Conservation (phyloP, 2,888 invertebrate genomes). For the Zygaena filipendulae region DNA sequence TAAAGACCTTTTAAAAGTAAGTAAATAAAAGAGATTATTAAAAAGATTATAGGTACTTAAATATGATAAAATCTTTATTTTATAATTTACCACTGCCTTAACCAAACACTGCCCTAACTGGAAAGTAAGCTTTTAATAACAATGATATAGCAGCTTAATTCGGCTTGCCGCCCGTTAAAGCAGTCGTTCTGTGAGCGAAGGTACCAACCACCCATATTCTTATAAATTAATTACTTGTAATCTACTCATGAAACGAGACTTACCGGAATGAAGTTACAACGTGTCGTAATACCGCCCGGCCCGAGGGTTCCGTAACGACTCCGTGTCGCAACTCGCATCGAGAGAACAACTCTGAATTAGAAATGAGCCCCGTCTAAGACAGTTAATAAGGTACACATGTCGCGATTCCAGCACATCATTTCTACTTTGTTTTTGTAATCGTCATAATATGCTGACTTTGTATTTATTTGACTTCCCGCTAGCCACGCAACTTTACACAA, state of each 20-base stretch:
- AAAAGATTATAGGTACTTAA: no score
- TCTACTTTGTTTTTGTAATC: no score
- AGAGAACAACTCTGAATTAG: conserved; percentile 57
- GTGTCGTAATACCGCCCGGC: conserved; percentile 29
- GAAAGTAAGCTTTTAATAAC: conserved; percentile 19
- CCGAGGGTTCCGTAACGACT: conserved; percentile 53
- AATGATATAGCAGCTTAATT: conserved; percentile 22
- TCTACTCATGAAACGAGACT: conserved; percentile 65
- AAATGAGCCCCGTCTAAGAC: conserved; percentile 48
- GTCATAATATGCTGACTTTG: no score
- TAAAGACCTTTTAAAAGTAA: no score
- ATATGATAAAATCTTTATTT: no score
- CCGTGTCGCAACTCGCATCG: conserved; percentile 50
- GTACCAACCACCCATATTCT: conserved; percentile 57
- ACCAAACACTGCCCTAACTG: no score
- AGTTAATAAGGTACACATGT: conserved; percentile 56
- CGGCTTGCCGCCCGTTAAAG: conserved; percentile 38
- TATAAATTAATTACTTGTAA: conserved; percentile 70
- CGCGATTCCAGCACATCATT: no score
- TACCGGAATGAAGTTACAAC: conserved; percentile 64
- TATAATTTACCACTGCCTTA: no score
- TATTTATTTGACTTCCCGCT: no score
- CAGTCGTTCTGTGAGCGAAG: no score
- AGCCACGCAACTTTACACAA: no score
- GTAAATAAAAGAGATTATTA: no score